phyloP scores from a whole-genome alignment of 2,113 vertebrate genomes.

The Ariopsis seemanni region DNA sequence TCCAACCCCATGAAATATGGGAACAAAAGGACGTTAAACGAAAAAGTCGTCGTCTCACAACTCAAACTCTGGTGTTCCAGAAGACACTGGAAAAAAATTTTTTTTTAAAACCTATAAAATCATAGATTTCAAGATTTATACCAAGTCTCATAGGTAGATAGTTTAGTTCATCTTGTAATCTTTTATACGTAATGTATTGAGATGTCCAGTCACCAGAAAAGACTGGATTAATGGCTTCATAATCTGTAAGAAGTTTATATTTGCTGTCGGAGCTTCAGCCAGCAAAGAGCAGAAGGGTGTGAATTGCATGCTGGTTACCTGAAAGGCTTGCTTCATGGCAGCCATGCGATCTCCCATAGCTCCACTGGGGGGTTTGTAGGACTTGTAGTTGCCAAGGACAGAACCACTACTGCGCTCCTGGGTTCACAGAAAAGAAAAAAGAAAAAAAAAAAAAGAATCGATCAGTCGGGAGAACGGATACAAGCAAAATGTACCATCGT shows the following conservation, averaged over 20 bases:
- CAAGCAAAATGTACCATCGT: background rate
- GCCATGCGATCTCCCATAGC: conserved; percentile 98
- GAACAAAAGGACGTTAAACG: too few relatives aligned
- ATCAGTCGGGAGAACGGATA: background rate
- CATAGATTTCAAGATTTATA: background rate
- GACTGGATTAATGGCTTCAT: background rate
- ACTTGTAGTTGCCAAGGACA: conserved; percentile 83
- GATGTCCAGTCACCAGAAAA: background rate
- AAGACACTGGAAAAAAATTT: too few relatives aligned
- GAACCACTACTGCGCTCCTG: conserved; percentile 83
- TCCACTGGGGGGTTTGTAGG: conserved; percentile 87
- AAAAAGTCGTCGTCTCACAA: too few relatives aligned
- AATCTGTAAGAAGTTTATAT: background rate
- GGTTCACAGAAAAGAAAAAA: conserved; percentile 23
- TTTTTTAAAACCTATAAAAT: background rate
- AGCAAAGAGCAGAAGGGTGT: background rate
- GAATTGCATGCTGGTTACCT: conserved; percentile 72
- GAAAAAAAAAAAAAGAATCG: background rate
- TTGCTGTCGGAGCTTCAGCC: background rate
- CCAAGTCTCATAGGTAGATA: background rate
- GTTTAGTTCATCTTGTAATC: background rate
- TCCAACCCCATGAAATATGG: too few relatives aligned
- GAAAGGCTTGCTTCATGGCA: conserved; percentile 96
- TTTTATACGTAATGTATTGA: background rate
- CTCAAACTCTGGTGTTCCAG: too few relatives aligned